phyloP scores from a whole-genome alignment of 2,797 vertebrate genomes.

The Coluber constrictor region DNA sequence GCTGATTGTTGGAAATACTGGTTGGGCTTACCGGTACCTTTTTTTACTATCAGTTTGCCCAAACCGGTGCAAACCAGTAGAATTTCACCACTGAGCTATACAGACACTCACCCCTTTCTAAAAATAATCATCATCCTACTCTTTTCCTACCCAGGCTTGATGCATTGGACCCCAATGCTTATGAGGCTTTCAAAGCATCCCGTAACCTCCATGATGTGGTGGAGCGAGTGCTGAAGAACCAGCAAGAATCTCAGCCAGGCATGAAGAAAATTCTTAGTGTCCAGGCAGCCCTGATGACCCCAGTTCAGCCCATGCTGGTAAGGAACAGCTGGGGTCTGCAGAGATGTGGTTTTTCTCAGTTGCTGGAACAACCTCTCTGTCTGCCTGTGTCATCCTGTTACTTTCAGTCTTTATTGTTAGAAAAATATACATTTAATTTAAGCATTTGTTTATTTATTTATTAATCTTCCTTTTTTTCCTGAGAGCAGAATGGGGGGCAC shows the following conservation, averaged over 20 bases:
- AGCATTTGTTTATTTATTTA: not conserved
- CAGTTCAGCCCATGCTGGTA: slow-evolving; percentile 97
- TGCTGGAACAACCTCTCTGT: not conserved
- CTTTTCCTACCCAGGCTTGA: slow-evolving; percentile 78
- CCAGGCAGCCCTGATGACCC: slow-evolving; percentile 93
- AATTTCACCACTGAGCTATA: too few relatives aligned
- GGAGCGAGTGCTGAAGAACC: slow-evolving; percentile 87
- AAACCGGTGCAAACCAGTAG: too few relatives aligned
- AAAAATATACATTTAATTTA: too few relatives aligned
- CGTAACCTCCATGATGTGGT: slow-evolving; percentile 93
- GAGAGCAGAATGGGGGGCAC: not conserved
- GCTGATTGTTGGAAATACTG: too few relatives aligned
- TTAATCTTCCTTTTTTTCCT: not conserved
- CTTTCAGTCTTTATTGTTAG: not conserved
- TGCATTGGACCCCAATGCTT: slow-evolving; percentile 94
- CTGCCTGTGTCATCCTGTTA: not conserved
- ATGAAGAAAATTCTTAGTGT: slow-evolving; percentile 81
- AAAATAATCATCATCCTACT: not conserved
- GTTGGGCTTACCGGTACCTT: too few relatives aligned
- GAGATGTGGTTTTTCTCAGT: not conserved
- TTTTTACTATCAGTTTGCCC: too few relatives aligned
- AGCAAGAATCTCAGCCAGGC: slow-evolving; percentile 86
- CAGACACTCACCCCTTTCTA: not conserved
- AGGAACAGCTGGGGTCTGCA: slow-evolving; percentile 6
- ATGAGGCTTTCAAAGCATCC: slow-evolving; percentile 96